Percentiles rank a stretch among this genome's conserved stretches.
phyloP scores from a whole-genome alignment of 2,113 vertebrate species.

The Rutilus rutilus region DNA sequence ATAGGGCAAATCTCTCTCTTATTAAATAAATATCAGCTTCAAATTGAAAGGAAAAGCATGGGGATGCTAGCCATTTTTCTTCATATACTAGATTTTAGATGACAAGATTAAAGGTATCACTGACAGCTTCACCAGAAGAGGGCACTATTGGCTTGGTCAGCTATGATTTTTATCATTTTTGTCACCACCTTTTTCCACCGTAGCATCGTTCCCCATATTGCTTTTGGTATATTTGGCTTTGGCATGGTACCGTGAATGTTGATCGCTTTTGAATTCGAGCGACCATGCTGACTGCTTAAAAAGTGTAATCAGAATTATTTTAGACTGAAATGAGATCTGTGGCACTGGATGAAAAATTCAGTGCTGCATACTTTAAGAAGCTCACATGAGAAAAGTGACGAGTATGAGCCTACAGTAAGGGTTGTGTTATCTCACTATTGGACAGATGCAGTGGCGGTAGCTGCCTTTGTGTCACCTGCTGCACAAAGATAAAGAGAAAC shows the following conservation, averaged over 20 bases:
- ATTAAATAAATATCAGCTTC: slow-evolving; percentile 20
- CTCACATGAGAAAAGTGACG: slow-evolving; percentile 42
- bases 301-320: slow-evolving; percentile 5
- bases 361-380: slow-evolving; percentile 48
- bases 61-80: slow-evolving; percentile 2
- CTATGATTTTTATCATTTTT: slow-evolving; percentile 6
- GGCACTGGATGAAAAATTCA: slow-evolving; percentile 46
- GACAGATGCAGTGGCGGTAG: slow-evolving; percentile 72
- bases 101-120: slow-evolving; percentile 26
- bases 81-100: slow-evolving; percentile 3
- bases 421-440: slow-evolving; percentile 84
- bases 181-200: background rate
- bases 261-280: slow-evolving; percentile 30
- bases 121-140: slow-evolving; percentile 33
- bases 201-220: slow-evolving; percentile 45
- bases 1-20: background rate
- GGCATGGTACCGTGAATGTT: slow-evolving; percentile 7
- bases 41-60: slow-evolving; percentile 26
- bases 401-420: slow-evolving; percentile 81
- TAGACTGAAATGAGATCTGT: slow-evolving; percentile 16
- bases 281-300: slow-evolving; percentile 13
- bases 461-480: slow-evolving; percentile 80
- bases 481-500: slow-evolving; percentile 82
- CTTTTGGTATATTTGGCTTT: slow-evolving; percentile 43
- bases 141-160: slow-evolving; percentile 6